These are phyloP conservation scores for Shinisaurus crocodilurus DNA, from an alignment of 2,113 vertebrate species.

Conservation along the genomic window DNA sequence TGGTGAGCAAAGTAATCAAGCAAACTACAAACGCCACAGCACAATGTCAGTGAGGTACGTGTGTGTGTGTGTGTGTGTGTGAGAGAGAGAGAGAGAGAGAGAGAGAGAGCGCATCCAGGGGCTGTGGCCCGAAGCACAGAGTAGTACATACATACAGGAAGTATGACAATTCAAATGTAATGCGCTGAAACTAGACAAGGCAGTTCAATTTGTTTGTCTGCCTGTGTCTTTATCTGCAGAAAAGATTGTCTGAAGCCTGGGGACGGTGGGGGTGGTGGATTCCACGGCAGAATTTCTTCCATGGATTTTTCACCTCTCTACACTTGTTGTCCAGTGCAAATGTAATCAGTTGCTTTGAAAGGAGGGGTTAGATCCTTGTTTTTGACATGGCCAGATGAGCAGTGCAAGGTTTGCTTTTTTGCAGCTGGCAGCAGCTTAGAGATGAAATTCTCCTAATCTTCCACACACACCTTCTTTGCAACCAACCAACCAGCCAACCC, in stretches of 20 bases:
- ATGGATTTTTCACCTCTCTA: not conserved
- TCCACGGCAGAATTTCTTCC: not conserved
- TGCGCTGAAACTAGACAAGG: not conserved
- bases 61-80: not conserved
- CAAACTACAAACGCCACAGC: not conserved
- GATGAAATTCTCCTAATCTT: not conserved
- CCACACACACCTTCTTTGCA: conserved; percentile 56
- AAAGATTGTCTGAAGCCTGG: not conserved
- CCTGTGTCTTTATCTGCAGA: not conserved
- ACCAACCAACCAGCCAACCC: conserved; percentile 49
- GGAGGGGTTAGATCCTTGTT: not conserved
- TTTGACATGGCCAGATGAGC: not conserved
- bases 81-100: not conserved
- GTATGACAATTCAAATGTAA: not conserved
- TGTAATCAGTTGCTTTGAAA: not conserved
- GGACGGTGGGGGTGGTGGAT: too few relatives aligned
- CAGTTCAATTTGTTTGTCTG: not conserved
- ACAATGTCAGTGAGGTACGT: too few relatives aligned
- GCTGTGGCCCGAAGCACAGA: not conserved
- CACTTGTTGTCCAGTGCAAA: not conserved
- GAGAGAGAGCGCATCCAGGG: not conserved
- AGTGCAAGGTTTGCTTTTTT: too few relatives aligned
- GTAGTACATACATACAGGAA: not conserved
- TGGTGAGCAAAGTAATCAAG: not conserved
- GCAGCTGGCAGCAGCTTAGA: not conserved